Percentiles rank a stretch among this genome's conserved stretches.
Conservation (phyloP, 2,113 vertebrate genomes). For the Jacana jacana region DNA sequence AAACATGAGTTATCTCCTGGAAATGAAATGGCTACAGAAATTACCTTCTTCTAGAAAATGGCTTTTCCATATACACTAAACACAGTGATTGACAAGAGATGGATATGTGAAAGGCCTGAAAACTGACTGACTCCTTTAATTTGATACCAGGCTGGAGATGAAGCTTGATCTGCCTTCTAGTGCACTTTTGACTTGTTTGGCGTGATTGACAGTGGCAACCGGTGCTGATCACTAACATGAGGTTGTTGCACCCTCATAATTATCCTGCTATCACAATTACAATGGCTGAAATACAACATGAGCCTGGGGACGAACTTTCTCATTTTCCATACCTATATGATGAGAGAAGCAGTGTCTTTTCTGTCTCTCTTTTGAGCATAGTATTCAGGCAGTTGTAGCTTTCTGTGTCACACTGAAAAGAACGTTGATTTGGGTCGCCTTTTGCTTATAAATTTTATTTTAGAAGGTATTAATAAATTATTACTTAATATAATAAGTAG, state of each 20-base stretch:
- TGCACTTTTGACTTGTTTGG: not conserved
- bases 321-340: not conserved
- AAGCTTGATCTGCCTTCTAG: not conserved
- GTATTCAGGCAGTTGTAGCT: not conserved
- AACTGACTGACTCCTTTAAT: not conserved
- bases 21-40: not conserved
- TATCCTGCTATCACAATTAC: not conserved
- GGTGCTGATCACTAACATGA: not conserved
- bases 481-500: not conserved
- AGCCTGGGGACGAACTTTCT: not conserved
- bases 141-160: not conserved
- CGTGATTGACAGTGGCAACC: not conserved
- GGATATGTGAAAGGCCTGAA: not conserved
- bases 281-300: not conserved
- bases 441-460: not conserved
- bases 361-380: not conserved
- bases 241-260: not conserved
- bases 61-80: not conserved
- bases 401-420: not conserved
- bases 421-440: not conserved
- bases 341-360: not conserved
- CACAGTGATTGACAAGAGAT: not conserved
- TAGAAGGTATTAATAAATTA: not conserved
- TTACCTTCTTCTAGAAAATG: not conserved
- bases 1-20: not conserved